Conservation (phyloP, 64 coral and sea anemone species). For the Stichodactyla helianthus region DNA sequence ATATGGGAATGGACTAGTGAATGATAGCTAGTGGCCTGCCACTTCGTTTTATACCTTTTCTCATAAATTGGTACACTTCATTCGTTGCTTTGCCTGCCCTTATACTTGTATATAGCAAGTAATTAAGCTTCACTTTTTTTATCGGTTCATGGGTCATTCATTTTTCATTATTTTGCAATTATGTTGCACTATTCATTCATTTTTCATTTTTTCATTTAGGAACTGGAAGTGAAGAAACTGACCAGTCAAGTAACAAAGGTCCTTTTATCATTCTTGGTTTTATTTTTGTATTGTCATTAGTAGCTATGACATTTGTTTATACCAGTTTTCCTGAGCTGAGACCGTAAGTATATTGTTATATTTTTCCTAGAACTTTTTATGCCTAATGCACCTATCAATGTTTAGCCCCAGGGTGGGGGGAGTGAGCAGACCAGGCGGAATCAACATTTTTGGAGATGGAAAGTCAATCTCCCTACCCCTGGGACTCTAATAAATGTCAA, state of each 20-base stretch:
- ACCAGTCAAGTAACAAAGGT: conserved; percentile 51
- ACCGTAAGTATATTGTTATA: conserved; percentile 40
- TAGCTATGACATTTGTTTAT: conserved; percentile 80
- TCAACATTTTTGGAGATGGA: too few relatives aligned
- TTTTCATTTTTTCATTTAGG: neutral
- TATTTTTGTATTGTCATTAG: conserved; percentile 66
- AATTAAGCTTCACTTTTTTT: neutral
- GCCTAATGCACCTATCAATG: too few relatives aligned
- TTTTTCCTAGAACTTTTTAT: neutral
- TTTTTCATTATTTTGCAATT: neutral
- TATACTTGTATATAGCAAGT: too few relatives aligned
- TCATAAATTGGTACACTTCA: neutral
- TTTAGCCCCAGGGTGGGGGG: too few relatives aligned
- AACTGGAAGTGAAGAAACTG: conserved; percentile 10
- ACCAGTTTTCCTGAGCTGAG: conserved; percentile 79
- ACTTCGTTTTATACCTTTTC: neutral
- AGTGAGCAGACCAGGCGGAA: too few relatives aligned
- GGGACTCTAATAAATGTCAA: too few relatives aligned
- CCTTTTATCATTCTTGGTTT: conserved; percentile 66
- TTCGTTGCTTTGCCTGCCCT: too few relatives aligned
- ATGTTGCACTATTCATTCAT: neutral
- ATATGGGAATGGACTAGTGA: too few relatives aligned
- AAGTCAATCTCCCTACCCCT: too few relatives aligned
- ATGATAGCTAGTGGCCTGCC: too few relatives aligned
- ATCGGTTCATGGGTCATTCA: neutral